Evolutionary conservation across 2,888 invertebrate species (phyloP).

Genomic region (Agrotis clavis): DNA sequence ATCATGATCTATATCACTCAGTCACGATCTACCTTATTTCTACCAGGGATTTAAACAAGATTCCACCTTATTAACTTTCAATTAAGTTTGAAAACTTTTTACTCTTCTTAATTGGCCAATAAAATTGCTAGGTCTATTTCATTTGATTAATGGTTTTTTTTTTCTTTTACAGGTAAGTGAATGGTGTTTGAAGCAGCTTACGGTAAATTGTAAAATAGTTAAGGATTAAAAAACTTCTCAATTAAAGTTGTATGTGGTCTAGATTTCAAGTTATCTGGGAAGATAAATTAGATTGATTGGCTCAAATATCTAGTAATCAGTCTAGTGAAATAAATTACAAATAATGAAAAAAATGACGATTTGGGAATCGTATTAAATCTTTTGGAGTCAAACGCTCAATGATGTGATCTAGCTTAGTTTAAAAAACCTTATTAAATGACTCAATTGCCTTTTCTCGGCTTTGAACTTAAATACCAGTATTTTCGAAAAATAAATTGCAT

Average conservation of each 20-base stretch:
- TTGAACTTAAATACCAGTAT: too few relatives aligned
- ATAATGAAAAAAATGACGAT: too few relatives aligned
- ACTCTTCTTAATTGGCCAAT: constrained; percentile 49
- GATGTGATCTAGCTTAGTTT: too few relatives aligned
- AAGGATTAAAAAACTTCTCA: constrained; percentile 19
- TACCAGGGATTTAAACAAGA: constrained; percentile 15
- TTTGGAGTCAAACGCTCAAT: too few relatives aligned
- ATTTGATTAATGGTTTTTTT: constrained; percentile 54
- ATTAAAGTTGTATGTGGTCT: constrained; percentile 20
- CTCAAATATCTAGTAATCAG: constrained; percentile 9
- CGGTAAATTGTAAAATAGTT: constrained; percentile 49
- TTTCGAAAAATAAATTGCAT: too few relatives aligned
- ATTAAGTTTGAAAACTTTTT: constrained; percentile 23
- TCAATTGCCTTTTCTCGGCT: too few relatives aligned
- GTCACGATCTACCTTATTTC: constrained; percentile 58
- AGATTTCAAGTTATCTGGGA: constrained; percentile 1
- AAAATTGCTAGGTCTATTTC: constrained; percentile 55
- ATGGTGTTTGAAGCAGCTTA: constrained; percentile 41
- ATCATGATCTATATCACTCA: constrained; percentile 47
- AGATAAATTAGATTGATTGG: constrained; percentile 16
- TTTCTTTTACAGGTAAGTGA: constrained; percentile 63
- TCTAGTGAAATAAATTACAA: background rate
- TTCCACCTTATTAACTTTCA: background rate
- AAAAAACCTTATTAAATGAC: too few relatives aligned
- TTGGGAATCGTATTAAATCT: too few relatives aligned